phyloP scores from a whole-genome alignment of 2,113 vertebrate genomes.

The Vulpes ferrilata region DNA sequence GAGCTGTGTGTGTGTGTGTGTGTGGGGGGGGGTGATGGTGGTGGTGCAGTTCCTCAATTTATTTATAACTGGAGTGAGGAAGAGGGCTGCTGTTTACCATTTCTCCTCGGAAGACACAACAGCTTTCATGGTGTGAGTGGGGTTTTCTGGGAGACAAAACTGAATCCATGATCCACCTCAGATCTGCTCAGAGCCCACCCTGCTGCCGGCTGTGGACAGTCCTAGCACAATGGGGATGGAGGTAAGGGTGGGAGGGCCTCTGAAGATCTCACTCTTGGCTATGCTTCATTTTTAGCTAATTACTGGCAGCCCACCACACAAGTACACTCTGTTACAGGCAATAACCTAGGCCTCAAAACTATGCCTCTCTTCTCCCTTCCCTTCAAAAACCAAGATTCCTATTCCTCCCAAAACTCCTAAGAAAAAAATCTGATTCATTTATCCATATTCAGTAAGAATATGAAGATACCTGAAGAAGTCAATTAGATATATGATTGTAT shows the following conservation, averaged over 20 bases:
- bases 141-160: background rate
- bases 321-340: background rate
- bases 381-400: background rate
- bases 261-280: background rate
- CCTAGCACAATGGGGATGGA: background rate
- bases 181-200: background rate
- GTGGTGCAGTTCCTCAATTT: background rate
- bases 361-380: background rate
- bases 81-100: background rate
- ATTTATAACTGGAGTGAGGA: background rate
- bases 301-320: background rate
- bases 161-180: background rate
- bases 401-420: background rate
- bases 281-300: background rate
- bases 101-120: background rate
- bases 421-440: background rate
- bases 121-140: background rate
- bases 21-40: rapidly evolving
- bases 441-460: background rate
- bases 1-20: background rate
- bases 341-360: background rate
- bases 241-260: background rate
- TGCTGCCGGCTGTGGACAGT: background rate
- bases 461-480: background rate
- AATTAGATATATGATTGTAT: background rate